A percentile compares a stretch with the other conserved stretches of the same genome.
Evolutionary conservation across 1,140 invertebrate genomes (phyloP).

Genomic region (Lucilia cuprina): DNA sequence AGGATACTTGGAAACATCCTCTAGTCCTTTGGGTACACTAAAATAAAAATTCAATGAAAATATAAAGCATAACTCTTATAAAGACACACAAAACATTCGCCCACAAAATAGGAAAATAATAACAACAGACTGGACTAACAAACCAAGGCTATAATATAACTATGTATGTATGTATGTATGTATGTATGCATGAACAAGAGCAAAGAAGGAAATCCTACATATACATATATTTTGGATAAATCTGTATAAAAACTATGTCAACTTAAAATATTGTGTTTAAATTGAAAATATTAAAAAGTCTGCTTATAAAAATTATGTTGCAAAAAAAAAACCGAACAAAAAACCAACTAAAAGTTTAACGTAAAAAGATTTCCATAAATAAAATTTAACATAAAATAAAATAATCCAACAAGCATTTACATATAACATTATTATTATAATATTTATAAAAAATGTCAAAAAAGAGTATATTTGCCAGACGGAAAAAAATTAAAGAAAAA

Average conservation of each 20-base stretch:
- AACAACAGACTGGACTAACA: not conserved
- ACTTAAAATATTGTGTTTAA: constrained; percentile 9
- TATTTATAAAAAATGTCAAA: too few relatives aligned
- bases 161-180: not conserved
- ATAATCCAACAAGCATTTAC: not conserved
- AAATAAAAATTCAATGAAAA: not conserved
- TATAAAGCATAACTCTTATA: not conserved
- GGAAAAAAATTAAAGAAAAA: not conserved
- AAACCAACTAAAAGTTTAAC: not conserved
- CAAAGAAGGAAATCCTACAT: not conserved
- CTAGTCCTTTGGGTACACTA: constrained; percentile 77
- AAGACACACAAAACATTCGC: not conserved
- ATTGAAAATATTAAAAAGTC: not conserved
- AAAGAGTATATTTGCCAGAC: not conserved
- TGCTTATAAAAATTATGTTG: not conserved
- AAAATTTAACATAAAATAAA: not conserved
- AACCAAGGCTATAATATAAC: not conserved
- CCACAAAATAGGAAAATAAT: not conserved
- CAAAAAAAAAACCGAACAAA: not conserved
- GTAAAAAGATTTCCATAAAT: not conserved
- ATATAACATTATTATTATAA: not conserved
- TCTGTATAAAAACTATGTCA: not conserved
- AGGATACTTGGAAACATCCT: constrained; percentile 86
- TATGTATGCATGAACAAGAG: not conserved
- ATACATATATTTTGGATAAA: not conserved